phyloP scores from a whole-genome alignment of 2,113 vertebrate species.

The Petrocephalus microphthalmus region DNA sequence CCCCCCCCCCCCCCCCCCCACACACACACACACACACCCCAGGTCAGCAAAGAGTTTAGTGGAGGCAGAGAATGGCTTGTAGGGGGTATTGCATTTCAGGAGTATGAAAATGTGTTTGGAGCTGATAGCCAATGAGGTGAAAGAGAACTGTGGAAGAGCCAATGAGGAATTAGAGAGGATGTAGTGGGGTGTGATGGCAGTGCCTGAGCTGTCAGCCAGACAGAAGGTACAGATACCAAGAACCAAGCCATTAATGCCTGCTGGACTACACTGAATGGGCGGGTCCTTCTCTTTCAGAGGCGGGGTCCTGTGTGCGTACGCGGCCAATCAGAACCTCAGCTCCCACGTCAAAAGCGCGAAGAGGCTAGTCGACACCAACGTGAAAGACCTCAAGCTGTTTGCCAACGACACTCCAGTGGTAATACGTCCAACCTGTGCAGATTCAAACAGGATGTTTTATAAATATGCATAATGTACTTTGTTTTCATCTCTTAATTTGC shows the following conservation, averaged over 20 bases:
- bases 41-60: neutral
- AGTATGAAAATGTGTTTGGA: neutral
- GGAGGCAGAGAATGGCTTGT: neutral
- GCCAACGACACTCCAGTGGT: conserved; percentile 76
- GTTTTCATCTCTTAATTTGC: neutral
- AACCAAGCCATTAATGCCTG: neutral
- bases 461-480: no score
- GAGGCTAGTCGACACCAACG: conserved; percentile 77
- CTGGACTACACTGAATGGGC: neutral
- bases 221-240: no score
- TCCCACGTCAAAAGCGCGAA: conserved; percentile 64
- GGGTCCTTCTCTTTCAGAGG: conserved; percentile 56
- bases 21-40: neutral
- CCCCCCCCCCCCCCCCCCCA: no score
- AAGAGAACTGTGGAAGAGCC: neutral
- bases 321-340: conserved; percentile 81
- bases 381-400: conserved; percentile 77
- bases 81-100: neutral
- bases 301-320: conserved; percentile 73
- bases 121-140: neutral
- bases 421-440: conserved; percentile 25
- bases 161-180: neutral
- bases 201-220: neutral
- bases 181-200: neutral
- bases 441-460: neutral